phyloP scores from a whole-genome alignment of 2,797 vertebrate species.

The Sebastes matsubarae region DNA sequence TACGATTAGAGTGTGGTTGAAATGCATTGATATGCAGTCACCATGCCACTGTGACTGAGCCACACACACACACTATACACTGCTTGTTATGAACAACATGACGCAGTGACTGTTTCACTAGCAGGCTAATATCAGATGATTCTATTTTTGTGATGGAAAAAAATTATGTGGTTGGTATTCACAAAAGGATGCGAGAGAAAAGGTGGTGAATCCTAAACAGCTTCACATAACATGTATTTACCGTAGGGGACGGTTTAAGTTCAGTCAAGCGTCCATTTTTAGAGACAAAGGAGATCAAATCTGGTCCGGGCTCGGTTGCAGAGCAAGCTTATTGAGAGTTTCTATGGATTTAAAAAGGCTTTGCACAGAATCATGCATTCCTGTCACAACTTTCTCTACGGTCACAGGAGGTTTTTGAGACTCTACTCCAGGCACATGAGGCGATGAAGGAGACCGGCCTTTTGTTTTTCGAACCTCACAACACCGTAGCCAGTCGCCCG shows the following conservation, averaged over 20 bases:
- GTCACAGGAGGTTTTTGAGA: conserved; percentile 9
- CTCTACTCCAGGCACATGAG: not conserved
- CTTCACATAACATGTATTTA: not conserved
- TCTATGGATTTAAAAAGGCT: conserved; percentile 25
- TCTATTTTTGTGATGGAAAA: conserved; percentile 23
- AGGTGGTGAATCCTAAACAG: conserved; percentile 18
- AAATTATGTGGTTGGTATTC: conserved; percentile 24
- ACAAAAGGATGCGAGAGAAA: not conserved
- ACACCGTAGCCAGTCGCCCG: not conserved
- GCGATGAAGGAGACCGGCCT: conserved; percentile 20
- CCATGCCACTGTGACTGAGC: not conserved
- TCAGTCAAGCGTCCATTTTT: not conserved
- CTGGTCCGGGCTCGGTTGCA: not conserved
- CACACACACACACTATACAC: not conserved
- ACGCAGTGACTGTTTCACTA: conserved; percentile 24
- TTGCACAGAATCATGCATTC: not conserved
- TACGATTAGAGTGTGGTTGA: conserved; percentile 9
- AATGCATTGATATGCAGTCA: conserved; percentile 24
- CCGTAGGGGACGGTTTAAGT: not conserved
- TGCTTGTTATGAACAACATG: conserved; percentile 46
- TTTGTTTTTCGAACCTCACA: conserved; percentile 30
- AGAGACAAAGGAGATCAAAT: conserved; percentile 12
- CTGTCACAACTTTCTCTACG: not conserved
- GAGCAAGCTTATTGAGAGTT: not conserved
- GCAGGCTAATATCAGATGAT: conserved; percentile 28